phyloP scores from a whole-genome alignment of 1,140 invertebrate genomes.

The Stegodyphus dumicola region DNA sequence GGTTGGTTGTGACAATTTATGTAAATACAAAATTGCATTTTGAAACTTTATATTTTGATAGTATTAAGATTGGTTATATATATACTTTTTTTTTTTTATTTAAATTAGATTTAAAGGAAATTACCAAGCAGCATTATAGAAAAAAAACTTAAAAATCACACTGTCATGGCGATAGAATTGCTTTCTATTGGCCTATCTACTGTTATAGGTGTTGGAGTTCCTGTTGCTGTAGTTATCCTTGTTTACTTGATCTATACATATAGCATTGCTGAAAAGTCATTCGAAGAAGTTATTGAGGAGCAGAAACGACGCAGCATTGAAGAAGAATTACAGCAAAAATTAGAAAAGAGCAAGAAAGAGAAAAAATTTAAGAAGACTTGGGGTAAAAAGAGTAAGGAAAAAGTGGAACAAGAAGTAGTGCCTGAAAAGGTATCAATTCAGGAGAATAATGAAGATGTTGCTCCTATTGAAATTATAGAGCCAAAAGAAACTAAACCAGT shows the following conservation, averaged over 20 bases:
- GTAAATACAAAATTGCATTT: background rate
- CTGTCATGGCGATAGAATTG: slow-evolving; percentile 13
- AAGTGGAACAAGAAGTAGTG: background rate
- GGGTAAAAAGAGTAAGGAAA: slow-evolving; percentile 41
- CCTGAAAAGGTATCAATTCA: background rate
- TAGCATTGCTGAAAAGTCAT: slow-evolving; percentile 51
- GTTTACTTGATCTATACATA: slow-evolving; percentile 38
- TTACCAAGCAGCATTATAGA: background rate
- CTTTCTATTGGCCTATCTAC: background rate
- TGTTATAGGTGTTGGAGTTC: background rate
- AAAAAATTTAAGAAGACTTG: slow-evolving; percentile 52
- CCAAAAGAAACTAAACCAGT: slow-evolving; percentile 37
- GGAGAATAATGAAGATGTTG: slow-evolving; percentile 23
- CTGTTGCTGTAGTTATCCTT: background rate
- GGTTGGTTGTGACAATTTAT: background rate
- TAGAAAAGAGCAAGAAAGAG: slow-evolving; percentile 50
- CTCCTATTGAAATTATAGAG: slow-evolving; percentile 39
- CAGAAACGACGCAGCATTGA: slow-evolving; percentile 48
- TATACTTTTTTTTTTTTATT: background rate
- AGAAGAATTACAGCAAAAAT: slow-evolving; percentile 35
- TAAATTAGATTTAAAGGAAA: background rate
- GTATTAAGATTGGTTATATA: background rate
- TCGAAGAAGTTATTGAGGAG: slow-evolving; percentile 56
- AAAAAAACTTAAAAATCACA: too few species aligned
- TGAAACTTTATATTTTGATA: background rate